These are phyloP conservation scores for Hedya salicella DNA, from an alignment of 2,888 invertebrate genomes.

Conservation along the genomic window DNA sequence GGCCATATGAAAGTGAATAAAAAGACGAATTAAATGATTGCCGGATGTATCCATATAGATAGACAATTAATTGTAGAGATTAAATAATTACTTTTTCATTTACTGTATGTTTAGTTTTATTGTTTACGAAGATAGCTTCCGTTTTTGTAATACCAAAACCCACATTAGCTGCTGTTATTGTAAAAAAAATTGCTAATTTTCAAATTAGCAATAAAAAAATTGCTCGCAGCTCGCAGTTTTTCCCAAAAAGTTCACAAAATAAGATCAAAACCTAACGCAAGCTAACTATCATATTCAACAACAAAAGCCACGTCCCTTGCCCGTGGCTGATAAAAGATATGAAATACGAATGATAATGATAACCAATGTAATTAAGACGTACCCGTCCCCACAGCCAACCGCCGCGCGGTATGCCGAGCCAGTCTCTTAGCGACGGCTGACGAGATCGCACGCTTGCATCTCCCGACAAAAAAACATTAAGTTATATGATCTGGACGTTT, in stretches of 20 bases:
- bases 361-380: slow-evolving; percentile 33
- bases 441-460: slow-evolving; percentile 15
- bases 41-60: not conserved
- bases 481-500: not conserved
- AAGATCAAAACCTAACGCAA: slow-evolving; percentile 10
- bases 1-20: slow-evolving; percentile 9
- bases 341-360: slow-evolving; percentile 22
- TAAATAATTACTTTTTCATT: slow-evolving; percentile 7
- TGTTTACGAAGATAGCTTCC: slow-evolving; percentile 8
- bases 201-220: not conserved
- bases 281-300: slow-evolving; percentile 27
- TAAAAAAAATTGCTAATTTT: not conserved
- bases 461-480: not conserved
- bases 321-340: slow-evolving; percentile 39
- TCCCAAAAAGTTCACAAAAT: not conserved
- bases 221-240: too few species aligned
- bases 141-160: slow-evolving; percentile 11
- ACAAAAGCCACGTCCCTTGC: slow-evolving; percentile 31
- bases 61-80: not conserved
- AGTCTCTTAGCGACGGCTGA: not conserved
- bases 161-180: not conserved
- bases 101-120: not conserved
- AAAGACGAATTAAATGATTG: not conserved
- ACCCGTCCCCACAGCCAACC: slow-evolving; percentile 8
- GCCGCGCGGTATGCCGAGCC: not conserved